Evolutionary conservation across 1,140 invertebrate species (phyloP).

Genomic region (Cepaea nemoralis): DNA sequence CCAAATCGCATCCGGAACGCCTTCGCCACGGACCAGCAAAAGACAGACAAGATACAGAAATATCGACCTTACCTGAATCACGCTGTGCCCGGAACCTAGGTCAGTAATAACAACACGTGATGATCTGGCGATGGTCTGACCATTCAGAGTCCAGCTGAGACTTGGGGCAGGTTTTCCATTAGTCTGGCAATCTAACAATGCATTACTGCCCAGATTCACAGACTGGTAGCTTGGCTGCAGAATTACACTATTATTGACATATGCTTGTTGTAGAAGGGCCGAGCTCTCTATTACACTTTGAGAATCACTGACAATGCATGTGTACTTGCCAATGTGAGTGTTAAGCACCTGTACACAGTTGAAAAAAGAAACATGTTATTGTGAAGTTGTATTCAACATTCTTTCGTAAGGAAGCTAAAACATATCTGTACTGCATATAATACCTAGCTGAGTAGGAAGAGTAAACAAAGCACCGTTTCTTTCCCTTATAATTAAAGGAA

Average conservation of each 20-base stretch:
- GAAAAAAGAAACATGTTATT: no score
- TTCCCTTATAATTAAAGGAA: no score
- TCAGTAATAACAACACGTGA: neutral
- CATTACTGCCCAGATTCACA: neutral
- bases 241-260: neutral
- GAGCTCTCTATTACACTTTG: neutral
- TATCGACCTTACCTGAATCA: constrained; percentile 10
- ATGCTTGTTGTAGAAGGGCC: neutral
- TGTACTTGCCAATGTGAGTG: neutral
- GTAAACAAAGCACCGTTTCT: no score
- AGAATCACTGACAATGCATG: neutral
- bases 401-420: no score
- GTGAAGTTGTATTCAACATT: no score
- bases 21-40: no score
- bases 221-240: neutral
- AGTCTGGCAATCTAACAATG: neutral
- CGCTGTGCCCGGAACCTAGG: neutral
- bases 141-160: neutral
- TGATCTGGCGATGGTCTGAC: neutral
- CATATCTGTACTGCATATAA: no score
- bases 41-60: no score
- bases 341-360: neutral
- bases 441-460: no score
- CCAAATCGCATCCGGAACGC: no score
- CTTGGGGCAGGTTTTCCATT: neutral